These are phyloP conservation scores for Crotalus tigris DNA, from an alignment of 2,113 vertebrate genomes.

Conservation along the genomic window DNA sequence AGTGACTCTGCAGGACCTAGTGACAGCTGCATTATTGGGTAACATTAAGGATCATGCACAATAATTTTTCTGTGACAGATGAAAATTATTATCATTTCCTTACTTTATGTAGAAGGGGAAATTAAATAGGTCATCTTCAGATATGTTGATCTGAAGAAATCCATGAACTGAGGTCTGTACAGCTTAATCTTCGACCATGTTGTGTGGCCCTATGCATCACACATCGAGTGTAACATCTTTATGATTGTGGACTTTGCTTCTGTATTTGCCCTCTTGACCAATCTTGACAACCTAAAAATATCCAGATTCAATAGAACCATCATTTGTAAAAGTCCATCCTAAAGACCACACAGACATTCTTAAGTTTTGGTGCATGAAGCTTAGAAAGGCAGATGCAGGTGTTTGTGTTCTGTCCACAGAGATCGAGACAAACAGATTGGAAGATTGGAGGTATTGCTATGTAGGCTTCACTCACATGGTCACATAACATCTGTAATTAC, in stretches of 20 bases:
- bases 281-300: not conserved
- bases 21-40: not conserved
- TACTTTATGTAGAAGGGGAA: not conserved
- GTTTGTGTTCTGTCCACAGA: not conserved
- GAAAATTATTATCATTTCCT: not conserved
- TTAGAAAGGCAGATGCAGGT: not conserved
- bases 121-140: not conserved
- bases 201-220: not conserved
- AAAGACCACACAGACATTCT: not conserved
- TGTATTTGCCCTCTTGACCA: not conserved
- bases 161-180: not conserved
- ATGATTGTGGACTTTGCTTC: not conserved
- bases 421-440: not conserved
- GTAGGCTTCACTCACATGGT: not conserved
- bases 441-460: not conserved
- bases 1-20: not conserved
- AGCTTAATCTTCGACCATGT: not conserved
- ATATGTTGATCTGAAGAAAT: not conserved
- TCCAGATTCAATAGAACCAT: not conserved
- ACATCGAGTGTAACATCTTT: not conserved
- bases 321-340: not conserved
- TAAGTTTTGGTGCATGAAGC: not conserved
- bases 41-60: not conserved
- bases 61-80: not conserved
- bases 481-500: not conserved